Conservation (phyloP, 2,113 vertebrate species). For the Alces alces region DNA sequence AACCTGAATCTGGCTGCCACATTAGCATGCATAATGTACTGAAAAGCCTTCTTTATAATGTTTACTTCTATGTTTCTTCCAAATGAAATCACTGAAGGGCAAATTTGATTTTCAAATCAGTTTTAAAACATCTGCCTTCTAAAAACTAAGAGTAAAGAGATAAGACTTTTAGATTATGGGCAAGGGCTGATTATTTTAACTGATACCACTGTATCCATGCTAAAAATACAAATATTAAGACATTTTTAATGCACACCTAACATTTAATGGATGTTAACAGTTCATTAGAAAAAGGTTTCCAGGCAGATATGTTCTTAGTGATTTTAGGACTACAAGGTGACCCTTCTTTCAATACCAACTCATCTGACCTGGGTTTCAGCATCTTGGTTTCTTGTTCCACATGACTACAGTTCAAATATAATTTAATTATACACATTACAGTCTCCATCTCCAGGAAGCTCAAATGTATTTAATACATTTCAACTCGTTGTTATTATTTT, state of each 20-base stretch:
- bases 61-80: constrained; percentile 75
- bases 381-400: background rate
- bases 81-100: constrained; percentile 77
- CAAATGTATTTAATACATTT: background rate
- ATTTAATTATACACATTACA: background rate
- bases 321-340: constrained; percentile 17
- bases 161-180: constrained; percentile 70
- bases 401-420: background rate
- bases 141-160: constrained; percentile 68
- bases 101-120: constrained; percentile 78
- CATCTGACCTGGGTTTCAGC: background rate
- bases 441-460: constrained; percentile 5
- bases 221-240: constrained; percentile 67
- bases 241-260: constrained; percentile 41
- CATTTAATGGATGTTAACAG: constrained; percentile 55
- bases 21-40: constrained; percentile 71
- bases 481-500: background rate
- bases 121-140: constrained; percentile 76
- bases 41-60: constrained; percentile 66
- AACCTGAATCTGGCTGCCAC: constrained; percentile 52
- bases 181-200: constrained; percentile 70
- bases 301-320: background rate
- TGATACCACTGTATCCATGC: constrained; percentile 53
- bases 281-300: constrained; percentile 51
- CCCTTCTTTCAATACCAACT: background rate